Percentiles rank a stretch among this genome's conserved stretches.
Evolutionary conservation across 1,140 invertebrate species (phyloP).

Genomic region (Zaprionus gabonicus): DNA sequence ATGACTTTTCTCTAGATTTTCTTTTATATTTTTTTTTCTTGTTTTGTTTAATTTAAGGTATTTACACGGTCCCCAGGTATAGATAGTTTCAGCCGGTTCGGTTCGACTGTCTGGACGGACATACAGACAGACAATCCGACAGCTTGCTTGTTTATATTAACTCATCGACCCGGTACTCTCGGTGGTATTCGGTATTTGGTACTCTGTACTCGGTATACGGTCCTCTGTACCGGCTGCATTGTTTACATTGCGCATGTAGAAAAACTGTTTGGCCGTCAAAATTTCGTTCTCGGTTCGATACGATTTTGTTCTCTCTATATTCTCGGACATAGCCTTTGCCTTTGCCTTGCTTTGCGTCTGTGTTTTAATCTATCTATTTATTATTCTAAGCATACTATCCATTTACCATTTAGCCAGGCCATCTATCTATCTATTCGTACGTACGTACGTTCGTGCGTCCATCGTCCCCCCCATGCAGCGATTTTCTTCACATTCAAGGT

Average conservation of each 20-base stretch:
- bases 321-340: conserved; percentile 21
- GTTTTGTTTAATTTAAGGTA: conserved; percentile 23
- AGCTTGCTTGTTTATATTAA: conserved; percentile 70
- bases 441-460: conserved; percentile 43
- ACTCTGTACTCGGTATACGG: conserved; percentile 31
- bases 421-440: conserved; percentile 37
- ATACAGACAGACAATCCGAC: neutral
- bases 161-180: conserved; percentile 49
- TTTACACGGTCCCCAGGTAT: conserved; percentile 47
- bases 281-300: neutral
- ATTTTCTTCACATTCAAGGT: conserved; percentile 73
- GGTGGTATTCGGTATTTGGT: conserved; percentile 28
- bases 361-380: conserved; percentile 63
- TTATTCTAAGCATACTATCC: conserved; percentile 79
- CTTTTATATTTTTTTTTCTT: neutral
- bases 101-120: neutral
- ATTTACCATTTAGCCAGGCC: conserved; percentile 55
- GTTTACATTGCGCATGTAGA: conserved; percentile 59
- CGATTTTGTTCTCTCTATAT: conserved; percentile 4
- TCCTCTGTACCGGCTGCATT: conserved; percentile 51
- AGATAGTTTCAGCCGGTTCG: conserved; percentile 18
- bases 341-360: conserved; percentile 30
- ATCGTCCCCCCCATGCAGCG: conserved; percentile 38
- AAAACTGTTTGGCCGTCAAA: conserved; percentile 18
- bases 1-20: conserved; percentile 17